Evolutionary conservation across 2,888 invertebrate species (phyloP), one percentile per base, ranked within the genome.

Genomic region (Lepetodrilus schrolli): DNA sequence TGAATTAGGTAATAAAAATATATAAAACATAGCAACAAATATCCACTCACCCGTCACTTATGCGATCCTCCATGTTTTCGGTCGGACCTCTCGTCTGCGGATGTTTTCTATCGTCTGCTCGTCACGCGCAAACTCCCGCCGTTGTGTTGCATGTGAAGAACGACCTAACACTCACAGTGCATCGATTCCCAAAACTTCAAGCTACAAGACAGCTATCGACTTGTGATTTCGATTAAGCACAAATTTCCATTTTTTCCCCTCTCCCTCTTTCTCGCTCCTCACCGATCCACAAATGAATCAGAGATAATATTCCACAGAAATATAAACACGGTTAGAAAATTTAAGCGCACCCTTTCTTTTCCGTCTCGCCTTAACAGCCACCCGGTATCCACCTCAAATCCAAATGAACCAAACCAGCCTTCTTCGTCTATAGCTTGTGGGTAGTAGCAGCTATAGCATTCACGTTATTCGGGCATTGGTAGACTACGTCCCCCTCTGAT

Each of bases 71-170:
- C 58, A 58, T 58, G 58, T 30, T 58, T 58, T 58, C 17, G 26
- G 34, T 23, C 17, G 26, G 58, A 58, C 58, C 30, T 34, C 30
- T 58, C 34, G 58, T 58, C 58, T 58, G 30, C 34, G 17, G 58
- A 30, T 23, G 26, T 58, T 34, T 17, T 30, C 17, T 58, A 26
- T 58, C 58, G 58, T 58, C 58, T 58, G 58, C 58, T 58, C 30
- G 58, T 58, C 58, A 58, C 58, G 58, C 58, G 58, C 58, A 58
- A 58, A 58, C 58, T 58, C 58, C 58, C 58, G 58, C 58, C 58
- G 58, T 58, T 58, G 58, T 58, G 58, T n/a, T 58, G 58, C 58
- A 58, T 34, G 58, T 26, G 58, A 58, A 58, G 58, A 30, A 30
- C 58, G 58, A 58, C 58, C 30, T 30, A 7, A 30, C 58, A 58